Base-by-base conservation (phyloP, 2,888 invertebrate genomes). In the Aphodius sticticus region DNA sequence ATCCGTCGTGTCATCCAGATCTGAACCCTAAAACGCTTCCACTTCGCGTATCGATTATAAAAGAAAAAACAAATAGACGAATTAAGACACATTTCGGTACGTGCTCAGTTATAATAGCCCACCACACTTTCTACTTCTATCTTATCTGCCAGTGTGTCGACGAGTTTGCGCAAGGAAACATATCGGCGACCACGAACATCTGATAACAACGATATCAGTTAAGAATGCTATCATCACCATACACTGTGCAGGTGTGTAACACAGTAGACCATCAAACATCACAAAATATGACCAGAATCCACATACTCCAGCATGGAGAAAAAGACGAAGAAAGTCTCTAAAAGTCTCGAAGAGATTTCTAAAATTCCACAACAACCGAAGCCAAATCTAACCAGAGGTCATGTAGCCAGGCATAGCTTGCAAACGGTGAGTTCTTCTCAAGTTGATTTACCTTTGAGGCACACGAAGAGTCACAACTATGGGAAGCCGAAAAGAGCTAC, bases 391-490 rank as follows among this genome's bases (percentile, higher is more conserved):
- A 69, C 77, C 12, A 74, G 79, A 16, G 36, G 74, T 69, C 77
- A 79, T 35, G 16, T 26, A 37, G 69, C 74, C 14, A 79, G 77
- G 69, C 69, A 76, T 26, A 77, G 79, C 38, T 77, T 77, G 16
- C 77, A 76, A n/a, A 69, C 69, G 2, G 70, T 74, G n/a, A 35
- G 12, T 7, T 26, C 35, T n/a, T 6, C 14, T 7, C 36, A 74
- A 9, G 74, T 36, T 36, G 15, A 35, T 26, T 82, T 81, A 74
- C 78, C 82, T 6, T 53, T 84, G 81, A 77, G 83, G n/a, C 84
- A 83, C 53, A 84, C 85, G 6, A 82, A 84, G 69, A 83, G 84
- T 3, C 83, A 85, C 7, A 82, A 77, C 79, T 83, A 79, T 81
- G 82, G 83, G n/a, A 70, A 77, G n/a, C 53, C 80, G 35, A 78